phyloP scores from a whole-genome alignment of 1,140 invertebrate genomes.

The Dendrolimus kikuchii region DNA sequence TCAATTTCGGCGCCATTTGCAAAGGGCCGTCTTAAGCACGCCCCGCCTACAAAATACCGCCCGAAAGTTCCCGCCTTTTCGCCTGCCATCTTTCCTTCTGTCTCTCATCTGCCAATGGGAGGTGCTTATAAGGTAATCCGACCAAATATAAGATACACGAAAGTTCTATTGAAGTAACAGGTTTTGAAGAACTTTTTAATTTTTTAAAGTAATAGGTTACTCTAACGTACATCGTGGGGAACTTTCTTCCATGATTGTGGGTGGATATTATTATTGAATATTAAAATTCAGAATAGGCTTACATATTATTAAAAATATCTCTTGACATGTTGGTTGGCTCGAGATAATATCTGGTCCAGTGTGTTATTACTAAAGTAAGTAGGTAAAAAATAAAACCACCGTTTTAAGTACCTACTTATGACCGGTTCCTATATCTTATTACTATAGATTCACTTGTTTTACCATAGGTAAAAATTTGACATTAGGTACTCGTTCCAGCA shows the following conservation, averaged over 20 bases:
- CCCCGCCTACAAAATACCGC: slow-evolving; percentile 41
- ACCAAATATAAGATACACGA: slow-evolving; percentile 17
- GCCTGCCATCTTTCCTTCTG: slow-evolving; percentile 46
- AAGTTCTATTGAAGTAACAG: not conserved
- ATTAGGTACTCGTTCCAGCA: no score
- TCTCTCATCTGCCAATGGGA: slow-evolving; percentile 24
- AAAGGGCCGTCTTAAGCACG: slow-evolving; percentile 40
- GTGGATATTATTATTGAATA: not conserved
- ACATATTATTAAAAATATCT: not conserved
- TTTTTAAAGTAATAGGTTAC: not conserved
- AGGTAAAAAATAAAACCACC: slow-evolving; percentile 3
- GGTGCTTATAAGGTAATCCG: slow-evolving; percentile 25
- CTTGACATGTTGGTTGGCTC: not conserved
- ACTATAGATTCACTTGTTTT: no score
- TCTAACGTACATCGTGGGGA: not conserved
- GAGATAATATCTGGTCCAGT: not conserved
- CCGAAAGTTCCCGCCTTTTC: slow-evolving; percentile 31
- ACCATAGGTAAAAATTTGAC: no score
- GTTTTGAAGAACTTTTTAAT: not conserved
- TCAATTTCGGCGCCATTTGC: slow-evolving; percentile 61
- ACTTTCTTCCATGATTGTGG: slow-evolving; percentile 2
- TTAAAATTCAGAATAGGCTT: not conserved
- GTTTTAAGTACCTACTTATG: no score
- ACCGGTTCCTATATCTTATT: no score
- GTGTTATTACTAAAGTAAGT: no score